phyloP scores from a whole-genome alignment of 2,888 invertebrate genomes.

The Drosophila mimica region DNA sequence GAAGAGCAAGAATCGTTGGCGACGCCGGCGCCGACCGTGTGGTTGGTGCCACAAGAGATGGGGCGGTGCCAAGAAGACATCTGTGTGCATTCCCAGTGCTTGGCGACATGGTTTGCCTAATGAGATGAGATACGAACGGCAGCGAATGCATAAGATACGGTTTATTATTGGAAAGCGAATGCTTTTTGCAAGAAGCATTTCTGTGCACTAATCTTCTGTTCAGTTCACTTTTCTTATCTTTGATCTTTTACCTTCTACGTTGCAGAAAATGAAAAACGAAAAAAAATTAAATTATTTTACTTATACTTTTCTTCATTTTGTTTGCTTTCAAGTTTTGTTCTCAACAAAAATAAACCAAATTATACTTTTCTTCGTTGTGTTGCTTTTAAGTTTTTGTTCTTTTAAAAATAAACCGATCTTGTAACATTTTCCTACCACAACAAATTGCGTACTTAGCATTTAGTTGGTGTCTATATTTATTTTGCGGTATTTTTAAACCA shows the following conservation, averaged over 20 bases:
- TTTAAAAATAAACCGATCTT: not conserved
- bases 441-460: not conserved
- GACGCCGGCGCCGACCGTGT: conserved; percentile 1
- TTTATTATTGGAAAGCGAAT: conserved; percentile 40
- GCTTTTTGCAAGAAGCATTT: not conserved
- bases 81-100: conserved; percentile 41
- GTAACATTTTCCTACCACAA: not conserved
- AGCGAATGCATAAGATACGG: conserved; percentile 40
- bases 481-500: conserved; percentile 11
- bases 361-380: not conserved
- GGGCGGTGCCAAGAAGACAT: conserved; percentile 47
- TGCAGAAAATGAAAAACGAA: not conserved
- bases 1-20: not conserved
- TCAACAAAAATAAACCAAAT: not conserved
- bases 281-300: not conserved
- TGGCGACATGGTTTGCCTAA: conserved; percentile 40
- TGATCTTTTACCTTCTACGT: conserved; percentile 8
- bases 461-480: not conserved
- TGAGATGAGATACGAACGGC: conserved; percentile 61
- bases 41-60: conserved; percentile 24
- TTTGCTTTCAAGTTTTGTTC: not conserved
- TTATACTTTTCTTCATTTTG: not conserved
- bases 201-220: conserved; percentile 4
- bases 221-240: conserved; percentile 11
- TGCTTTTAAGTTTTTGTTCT: not conserved